phyloP scores from a whole-genome alignment of 2,888 invertebrate species.

The Netelia virgata region DNA sequence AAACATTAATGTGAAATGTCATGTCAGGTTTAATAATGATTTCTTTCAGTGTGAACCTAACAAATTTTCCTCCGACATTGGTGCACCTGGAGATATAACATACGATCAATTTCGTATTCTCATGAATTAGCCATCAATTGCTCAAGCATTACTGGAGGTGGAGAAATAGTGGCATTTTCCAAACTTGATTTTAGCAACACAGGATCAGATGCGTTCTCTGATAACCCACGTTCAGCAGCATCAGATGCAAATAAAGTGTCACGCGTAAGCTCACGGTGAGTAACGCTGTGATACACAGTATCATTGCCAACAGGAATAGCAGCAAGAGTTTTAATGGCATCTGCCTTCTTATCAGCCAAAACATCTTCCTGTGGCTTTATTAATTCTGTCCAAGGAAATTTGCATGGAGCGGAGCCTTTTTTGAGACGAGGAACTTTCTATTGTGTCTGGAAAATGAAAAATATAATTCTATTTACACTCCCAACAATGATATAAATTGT shows the following conservation, averaged over 20 bases:
- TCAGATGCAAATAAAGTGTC: constrained; percentile 21
- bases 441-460: constrained; percentile 22
- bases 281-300: no score
- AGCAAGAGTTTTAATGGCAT: constrained; percentile 13
- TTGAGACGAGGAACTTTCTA: constrained; percentile 32
- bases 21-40: constrained; percentile 33
- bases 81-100: constrained; percentile 14
- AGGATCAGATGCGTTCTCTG: constrained; percentile 19
- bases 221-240: neutral
- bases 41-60: constrained; percentile 26
- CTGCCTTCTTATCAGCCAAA: no score
- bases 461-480: constrained; percentile 4
- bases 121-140: constrained; percentile 21
- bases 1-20: constrained; percentile 41
- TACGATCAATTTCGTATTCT: constrained; percentile 21
- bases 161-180: constrained; percentile 29
- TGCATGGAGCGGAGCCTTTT: constrained; percentile 18
- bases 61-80: constrained; percentile 31
- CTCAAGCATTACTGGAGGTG: constrained; percentile 16
- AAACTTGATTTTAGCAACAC: constrained; percentile 23
- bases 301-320: constrained; percentile 4
- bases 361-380: neutral
- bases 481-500: constrained; percentile 29
- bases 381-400: constrained; percentile 25
- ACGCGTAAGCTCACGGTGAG: no score